phyloP scores from a whole-genome alignment of 2,888 invertebrate species.

The Uloborus plumipes region DNA sequence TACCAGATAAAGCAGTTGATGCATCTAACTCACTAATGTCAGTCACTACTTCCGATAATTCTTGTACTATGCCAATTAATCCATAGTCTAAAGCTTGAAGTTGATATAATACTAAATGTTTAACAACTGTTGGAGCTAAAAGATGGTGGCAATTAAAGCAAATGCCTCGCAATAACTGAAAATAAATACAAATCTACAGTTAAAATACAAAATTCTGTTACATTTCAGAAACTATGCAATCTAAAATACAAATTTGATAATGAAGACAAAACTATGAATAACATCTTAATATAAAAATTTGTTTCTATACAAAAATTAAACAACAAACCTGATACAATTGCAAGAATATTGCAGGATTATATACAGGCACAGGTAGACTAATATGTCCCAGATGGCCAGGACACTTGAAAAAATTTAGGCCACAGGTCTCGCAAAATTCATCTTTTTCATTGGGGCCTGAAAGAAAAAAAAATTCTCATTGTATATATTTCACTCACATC shows the following conservation, averaged over 20 bases:
- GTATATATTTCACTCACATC: no score
- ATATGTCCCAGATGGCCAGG: conserved; percentile 97
- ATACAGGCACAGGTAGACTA: conserved; percentile 86
- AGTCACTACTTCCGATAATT: conserved; percentile 73
- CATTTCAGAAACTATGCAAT: background rate
- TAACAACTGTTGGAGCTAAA: conserved; percentile 60
- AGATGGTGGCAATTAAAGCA: conserved; percentile 73
- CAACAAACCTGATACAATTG: conserved; percentile 77
- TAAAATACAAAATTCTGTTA: background rate
- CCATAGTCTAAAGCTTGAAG: conserved; percentile 80
- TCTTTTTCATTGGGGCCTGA: conserved; percentile 74
- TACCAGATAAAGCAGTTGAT: no score
- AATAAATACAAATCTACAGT: conserved; percentile 64
- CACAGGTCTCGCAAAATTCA: conserved; percentile 87
- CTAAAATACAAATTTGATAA: background rate
- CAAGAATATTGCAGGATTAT: conserved; percentile 90
- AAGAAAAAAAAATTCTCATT: conserved; percentile 73
- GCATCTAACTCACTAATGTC: conserved; percentile 66
- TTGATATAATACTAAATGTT: conserved; percentile 78
- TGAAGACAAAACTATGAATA: background rate
- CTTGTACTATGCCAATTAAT: conserved; percentile 80
- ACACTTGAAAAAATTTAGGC: conserved; percentile 78
- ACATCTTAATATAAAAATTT: no score
- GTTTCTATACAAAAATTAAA: background rate
- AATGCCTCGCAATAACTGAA: conserved; percentile 72